Evolutionary conservation across 2,797 vertebrate genomes (phyloP), one percentile per base, ranked within the genome.

Genomic region (Betta splendens): DNA sequence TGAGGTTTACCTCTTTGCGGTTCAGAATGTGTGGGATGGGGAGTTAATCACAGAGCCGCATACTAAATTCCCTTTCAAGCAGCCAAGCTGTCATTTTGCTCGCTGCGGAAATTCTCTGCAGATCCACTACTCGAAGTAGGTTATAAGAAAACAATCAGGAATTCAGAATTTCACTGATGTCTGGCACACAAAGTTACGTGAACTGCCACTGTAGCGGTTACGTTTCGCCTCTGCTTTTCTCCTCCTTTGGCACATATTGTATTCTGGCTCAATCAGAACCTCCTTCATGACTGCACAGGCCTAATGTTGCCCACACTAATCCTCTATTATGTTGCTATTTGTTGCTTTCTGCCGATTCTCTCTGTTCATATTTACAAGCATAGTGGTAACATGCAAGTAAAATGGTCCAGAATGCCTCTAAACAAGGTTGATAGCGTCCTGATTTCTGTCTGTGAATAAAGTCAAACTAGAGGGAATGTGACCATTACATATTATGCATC

Each of bases 291-390:
- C 67, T 75, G 59, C 67, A 69, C 35, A 63, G 60, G 43, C 39
- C 45, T 44, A 72, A 64, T 75, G 66, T 71, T 65, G 50, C 38
- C 36, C 28, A 35, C 71, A 78, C 72, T 61, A 47, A 72, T 57
- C 70, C 60, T 66, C 65, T 63, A 65, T 85, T 74, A 55, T 78
- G 64, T 69, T 23, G 62, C 79, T 75, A 81, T 82, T 72, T 72
- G 80, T 77, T 75, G 50, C 71, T 81, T 81, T 80, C 64, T 50
- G 43, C 72, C 66, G 81, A 77, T 72, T 74, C 77, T 47, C 58
- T 83, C 66, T 56, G 65, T 73, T 83, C 35, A 26, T 35, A 44
- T 77, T 54, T 45, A 60, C 43, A 65, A 53, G 31, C 31, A n/a
- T 1, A 33, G 58, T 12, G 40, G 42, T 53, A 75, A 75, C 52